These are phyloP conservation scores for Micromussa lordhowensis DNA, from an alignment of 92 coral and sea anemone species.

Conservation along the genomic window DNA sequence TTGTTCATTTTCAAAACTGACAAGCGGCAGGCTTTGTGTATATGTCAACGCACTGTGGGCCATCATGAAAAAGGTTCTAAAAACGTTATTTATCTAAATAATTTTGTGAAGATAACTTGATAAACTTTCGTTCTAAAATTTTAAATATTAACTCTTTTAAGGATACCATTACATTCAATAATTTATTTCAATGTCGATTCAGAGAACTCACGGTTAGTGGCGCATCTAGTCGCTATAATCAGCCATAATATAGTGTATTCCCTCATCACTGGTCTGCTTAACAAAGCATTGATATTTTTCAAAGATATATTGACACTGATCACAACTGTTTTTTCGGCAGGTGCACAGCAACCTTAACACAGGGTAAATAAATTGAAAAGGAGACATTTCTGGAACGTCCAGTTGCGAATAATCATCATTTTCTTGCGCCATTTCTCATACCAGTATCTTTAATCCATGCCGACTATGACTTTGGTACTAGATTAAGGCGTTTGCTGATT, in stretches of 20 bases:
- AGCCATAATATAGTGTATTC: not conserved
- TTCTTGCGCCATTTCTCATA: not conserved
- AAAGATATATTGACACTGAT: not conserved
- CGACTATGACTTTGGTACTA: not conserved
- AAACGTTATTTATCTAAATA: not conserved
- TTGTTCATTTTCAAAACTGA: constrained; percentile 8
- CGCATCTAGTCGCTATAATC: not conserved
- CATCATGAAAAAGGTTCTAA: not conserved
- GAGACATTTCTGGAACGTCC: not conserved
- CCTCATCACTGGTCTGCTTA: not conserved
- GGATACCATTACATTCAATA: not conserved
- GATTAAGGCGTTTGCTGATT: not conserved
- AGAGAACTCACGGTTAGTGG: not conserved
- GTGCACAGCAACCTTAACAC: not conserved
- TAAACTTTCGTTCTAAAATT: not conserved
- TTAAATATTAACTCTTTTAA: not conserved
- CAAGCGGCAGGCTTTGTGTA: not conserved
- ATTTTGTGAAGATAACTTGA: not conserved
- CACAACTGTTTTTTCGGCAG: not conserved
- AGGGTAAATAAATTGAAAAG: not conserved
- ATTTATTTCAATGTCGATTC: not conserved
- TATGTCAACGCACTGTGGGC: not conserved
- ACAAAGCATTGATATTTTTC: not conserved
- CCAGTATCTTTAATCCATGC: not conserved
- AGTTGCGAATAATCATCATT: not conserved